Base-by-base conservation (phyloP, 2,888 invertebrate genomes). In the Drosophila mulleri region DNA sequence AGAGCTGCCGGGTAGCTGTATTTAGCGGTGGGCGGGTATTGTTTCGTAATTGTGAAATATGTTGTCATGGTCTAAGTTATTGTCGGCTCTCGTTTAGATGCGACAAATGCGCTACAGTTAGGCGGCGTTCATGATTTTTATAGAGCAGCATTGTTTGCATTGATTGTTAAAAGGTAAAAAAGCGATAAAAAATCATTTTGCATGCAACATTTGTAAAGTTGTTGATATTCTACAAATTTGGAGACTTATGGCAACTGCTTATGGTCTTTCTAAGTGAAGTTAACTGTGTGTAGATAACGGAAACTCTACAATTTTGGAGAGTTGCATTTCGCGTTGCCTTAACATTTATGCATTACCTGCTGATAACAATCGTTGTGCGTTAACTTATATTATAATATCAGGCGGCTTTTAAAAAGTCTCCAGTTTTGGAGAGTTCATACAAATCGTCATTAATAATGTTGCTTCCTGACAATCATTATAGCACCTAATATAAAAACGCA, bases 1-100 rank as follows among this genome's bases (percentile, higher is more conserved):
- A 75, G 74, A 77, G 76, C 85, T 78, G 82, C 82, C 63, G 64
- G 68, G 66, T 72, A 61, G 54, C 47, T 72, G 64, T 63, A 63
- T 87, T 82, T 83, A 70, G 71, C 78, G 58, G 88, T 88, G 84
- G 88, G 84, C 86, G 86, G 78, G 78, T 78, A 88, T 85, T 73
- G 86, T 85, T 88, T 85, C 83, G 81, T 89, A 82, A 82, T 82
- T 85, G 86, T 83, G 81, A 85, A 81, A 88, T 88, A 83, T 85
- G 83, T 83, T 88, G 82, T 88, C 75, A 83, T 82, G 85, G 58
- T 71, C 71, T 62, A 80, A 77, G 78, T 66, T 75, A 63, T 75
- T 75, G 67, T 81, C 75, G 74, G 50, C 35, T 72, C 62, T 69
- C 59, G 65, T 68, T 78, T 75, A 78, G 78, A 72, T 76, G 85